These are phyloP conservation scores for Anguilla rostrata DNA, from an alignment of 2,113 vertebrate species.

Conservation along the genomic window DNA sequence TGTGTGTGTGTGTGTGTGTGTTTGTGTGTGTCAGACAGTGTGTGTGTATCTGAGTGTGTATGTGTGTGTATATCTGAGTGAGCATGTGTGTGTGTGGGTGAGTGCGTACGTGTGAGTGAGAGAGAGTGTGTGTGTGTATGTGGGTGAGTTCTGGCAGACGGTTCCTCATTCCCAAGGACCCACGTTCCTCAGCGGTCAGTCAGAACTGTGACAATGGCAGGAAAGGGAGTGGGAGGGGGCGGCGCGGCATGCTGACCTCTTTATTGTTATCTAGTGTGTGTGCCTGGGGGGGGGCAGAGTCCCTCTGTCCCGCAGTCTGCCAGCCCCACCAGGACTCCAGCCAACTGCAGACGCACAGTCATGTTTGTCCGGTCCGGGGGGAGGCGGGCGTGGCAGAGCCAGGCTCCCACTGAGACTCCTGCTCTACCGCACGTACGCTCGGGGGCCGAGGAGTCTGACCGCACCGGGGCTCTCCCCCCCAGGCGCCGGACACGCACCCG, in stretches of 20 bases:
- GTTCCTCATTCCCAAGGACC: conserved; percentile 4
- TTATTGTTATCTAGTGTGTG: conserved; percentile 81
- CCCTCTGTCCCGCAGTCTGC: conserved; percentile 50
- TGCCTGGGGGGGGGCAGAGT: conserved; percentile 31
- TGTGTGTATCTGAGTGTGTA: background rate
- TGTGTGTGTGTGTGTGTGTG: no score
- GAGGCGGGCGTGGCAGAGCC: conserved; percentile 58
- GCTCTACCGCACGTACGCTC: conserved; percentile 77
- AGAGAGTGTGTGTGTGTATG: conserved; percentile 11
- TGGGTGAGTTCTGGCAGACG: conserved; percentile 22
- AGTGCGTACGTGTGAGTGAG: background rate
- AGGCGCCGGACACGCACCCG: conserved; percentile 35
- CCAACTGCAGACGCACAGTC: conserved; percentile 59
- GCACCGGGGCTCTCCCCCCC: conserved; percentile 29
- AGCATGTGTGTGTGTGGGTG: background rate
- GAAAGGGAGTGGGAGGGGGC: conserved; percentile 80
- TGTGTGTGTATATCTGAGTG: background rate
- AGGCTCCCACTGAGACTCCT: conserved; percentile 71
- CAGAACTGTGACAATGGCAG: conserved; percentile 79
- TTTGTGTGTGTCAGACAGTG: no score
- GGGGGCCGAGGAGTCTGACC: conserved; percentile 23
- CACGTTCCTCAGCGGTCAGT: conserved; percentile 36
- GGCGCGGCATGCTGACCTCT: conserved; percentile 76
- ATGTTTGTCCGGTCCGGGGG: conserved; percentile 21
- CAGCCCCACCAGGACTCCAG: conserved; percentile 58